Evolutionary conservation across 2,797 vertebrate genomes (phyloP).

Genomic region (Hipposideros larvatus): DNA sequence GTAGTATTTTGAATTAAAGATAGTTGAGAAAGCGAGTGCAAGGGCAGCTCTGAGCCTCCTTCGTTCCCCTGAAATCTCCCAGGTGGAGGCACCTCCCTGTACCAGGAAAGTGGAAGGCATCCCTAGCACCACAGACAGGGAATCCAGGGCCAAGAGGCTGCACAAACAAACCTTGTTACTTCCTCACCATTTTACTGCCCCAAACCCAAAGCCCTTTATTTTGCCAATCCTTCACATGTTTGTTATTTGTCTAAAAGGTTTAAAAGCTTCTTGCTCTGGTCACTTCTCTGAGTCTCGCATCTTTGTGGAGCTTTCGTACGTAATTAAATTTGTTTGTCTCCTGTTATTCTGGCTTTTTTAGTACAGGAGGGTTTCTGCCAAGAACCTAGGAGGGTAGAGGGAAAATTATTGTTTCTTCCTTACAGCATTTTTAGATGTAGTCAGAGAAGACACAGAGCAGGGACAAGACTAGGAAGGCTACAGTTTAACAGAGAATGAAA

Average conservation of each 20-base stretch:
- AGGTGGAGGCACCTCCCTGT: background rate
- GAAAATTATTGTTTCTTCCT: background rate
- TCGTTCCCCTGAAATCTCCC: background rate
- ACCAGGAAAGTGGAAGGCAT: background rate
- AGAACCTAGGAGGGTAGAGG: background rate
- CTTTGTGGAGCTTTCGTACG: background rate
- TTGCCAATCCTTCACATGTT: background rate
- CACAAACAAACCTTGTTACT: too few species aligned
- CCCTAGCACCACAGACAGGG: background rate
- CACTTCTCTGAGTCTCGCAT: background rate
- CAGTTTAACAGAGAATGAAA: background rate
- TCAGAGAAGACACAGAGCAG: background rate
- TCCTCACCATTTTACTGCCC: background rate
- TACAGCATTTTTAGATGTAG: background rate
- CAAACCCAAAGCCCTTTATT: background rate
- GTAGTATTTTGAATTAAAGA: background rate
- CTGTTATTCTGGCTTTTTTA: background rate
- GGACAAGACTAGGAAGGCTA: background rate
- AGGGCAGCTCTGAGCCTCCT: background rate
- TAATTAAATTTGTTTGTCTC: background rate
- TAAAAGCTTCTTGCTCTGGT: background rate
- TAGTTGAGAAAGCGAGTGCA: background rate
- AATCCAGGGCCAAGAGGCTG: background rate
- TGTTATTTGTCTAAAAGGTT: background rate
- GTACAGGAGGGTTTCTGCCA: background rate